phyloP scores from a whole-genome alignment of 2,797 vertebrate genomes.

The Rhodeus uyekii region DNA sequence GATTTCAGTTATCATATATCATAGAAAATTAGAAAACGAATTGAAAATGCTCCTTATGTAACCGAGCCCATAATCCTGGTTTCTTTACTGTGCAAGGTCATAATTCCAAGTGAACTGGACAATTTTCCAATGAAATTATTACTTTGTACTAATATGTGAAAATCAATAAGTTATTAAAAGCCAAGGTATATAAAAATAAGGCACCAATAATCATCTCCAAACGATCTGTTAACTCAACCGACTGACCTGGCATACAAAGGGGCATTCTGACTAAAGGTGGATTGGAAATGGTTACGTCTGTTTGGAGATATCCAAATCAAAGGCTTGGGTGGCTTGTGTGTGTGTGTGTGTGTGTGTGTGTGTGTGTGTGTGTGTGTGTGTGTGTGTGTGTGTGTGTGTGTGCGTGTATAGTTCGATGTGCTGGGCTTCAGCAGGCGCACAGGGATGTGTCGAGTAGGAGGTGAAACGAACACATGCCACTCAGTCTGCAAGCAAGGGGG shows the following conservation, averaged over 20 bases:
- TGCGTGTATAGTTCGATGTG: conserved; percentile 30
- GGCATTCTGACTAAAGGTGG: conserved; percentile 23
- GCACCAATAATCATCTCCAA: conserved; percentile 20
- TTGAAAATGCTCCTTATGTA: not conserved
- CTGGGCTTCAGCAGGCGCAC: conserved; percentile 34
- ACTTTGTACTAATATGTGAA: not conserved
- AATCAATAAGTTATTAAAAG: not conserved
- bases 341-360: conserved; percentile 36
- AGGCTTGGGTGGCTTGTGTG: conserved; percentile 42
- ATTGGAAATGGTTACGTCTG: conserved; percentile 39
- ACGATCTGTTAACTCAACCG: conserved; percentile 46
- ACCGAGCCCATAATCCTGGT: not conserved
- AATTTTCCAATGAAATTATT: not conserved
- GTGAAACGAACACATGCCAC: conserved; percentile 63
- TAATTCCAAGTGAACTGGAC: not conserved
- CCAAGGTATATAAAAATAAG: not conserved
- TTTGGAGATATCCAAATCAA: conserved; percentile 63
- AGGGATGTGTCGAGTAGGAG: conserved; percentile 54
- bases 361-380: conserved; percentile 18
- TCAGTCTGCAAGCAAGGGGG: conserved; percentile 66
- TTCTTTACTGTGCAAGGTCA: not conserved
- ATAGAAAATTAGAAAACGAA: not conserved
- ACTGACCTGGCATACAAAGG: conserved; percentile 27
- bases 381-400: conserved; percentile 34
- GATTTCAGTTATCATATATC: not conserved